Evolutionary conservation across 1,140 invertebrate species (phyloP), one percentile per base, ranked within the genome.

Genomic region (Dendroctonus valens): DNA sequence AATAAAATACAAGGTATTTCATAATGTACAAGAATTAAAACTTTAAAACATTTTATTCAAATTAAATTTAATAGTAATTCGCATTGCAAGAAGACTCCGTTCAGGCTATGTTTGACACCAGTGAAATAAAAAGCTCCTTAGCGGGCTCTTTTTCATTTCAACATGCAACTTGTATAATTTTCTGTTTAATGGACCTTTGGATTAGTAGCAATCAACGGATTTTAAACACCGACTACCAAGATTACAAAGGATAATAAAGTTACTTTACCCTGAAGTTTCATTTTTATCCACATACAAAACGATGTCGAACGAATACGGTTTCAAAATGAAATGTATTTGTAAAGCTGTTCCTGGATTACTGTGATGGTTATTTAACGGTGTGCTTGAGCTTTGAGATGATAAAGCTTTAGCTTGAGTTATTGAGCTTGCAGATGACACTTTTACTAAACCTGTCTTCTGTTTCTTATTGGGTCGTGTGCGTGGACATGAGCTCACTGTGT

Each of bases 261-360:
- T 26, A 26, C 26, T 26, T 79, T 81, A 88, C 87, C 90, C 87
- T 77, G 81, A 84, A 61, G 87, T 92, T 85, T 98, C 95, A 72
- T 88, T 84, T 66, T 85, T 93, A 81, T 98, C 95, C 49, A 98
- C 89, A 67, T 93, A 81, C 48, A 98, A 80, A 65, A 96, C 79
- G 39, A 97, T 82, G 75, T 94, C 88, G 85, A 93, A 97, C 7
- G 81, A 79, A 50, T 83, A 80, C 41, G 89, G 83, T 42, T 74
- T 42, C 49, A 88, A 79, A 58, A 79, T 75, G 73, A 83, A 81
- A 55, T 68, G 49, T 26, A 26, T 52, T 26, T 9, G 37, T 46
- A 3, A 3, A 12, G 12, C 42, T 46, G 12, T 12, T 12, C 12
- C 8, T 11, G 8, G 42, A 46, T 46, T 9, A 46, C 1, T 9